Base-by-base conservation (phyloP, 2,113 vertebrate genomes). In the Cyanoderma ruficeps region DNA sequence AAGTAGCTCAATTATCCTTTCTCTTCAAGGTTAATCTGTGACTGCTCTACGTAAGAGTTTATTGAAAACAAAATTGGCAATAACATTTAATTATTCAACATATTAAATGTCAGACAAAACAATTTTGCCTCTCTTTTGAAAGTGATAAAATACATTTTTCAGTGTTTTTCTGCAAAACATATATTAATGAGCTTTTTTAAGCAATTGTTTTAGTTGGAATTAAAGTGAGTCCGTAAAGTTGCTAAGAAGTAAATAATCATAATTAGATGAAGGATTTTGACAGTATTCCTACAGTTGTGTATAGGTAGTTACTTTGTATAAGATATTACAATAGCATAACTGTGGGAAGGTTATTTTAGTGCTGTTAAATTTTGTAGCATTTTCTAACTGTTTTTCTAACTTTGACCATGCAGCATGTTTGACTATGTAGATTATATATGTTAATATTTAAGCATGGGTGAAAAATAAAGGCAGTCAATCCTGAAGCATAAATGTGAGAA, bases 251-350 rank as follows among this genome's bases (percentile, higher is more conserved):
- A 67, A 84, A 76, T 75, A 53, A 28, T 96, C 72, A 35, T 52
- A 57, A 50, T 75, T 89, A 84, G n/a, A 87, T 93, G 21, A 94
- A 96, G 67, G 19, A 83, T 77, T 95, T 78, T 70, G 52, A 53
- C 76, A 47, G 60, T 28, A 82, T 90, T 93, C 84, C 83, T 47
- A 50, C 13, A 68, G 22, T 72, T 90, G 41, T 71, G 28, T 91
- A 70, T 46, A 92, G 79, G 49, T 93, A 64, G 86, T 96, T 87
- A 74, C 41, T 84, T 68, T 13, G 11, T 60, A 93, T 90, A 65
- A 47, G 81, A 27, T 83, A 69, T 39, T 63, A 56, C 13, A 71
- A 11, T 91, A 59, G 30, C 28, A 9, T 76, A 72, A 65, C 23
- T 76, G 4, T 68, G 13, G 16, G n/a, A 75, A 87, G 96, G 37